Evolutionary conservation across 2,797 vertebrate species (phyloP), one percentile per base, ranked within the genome.

Genomic region (Sebastes itinus): DNA sequence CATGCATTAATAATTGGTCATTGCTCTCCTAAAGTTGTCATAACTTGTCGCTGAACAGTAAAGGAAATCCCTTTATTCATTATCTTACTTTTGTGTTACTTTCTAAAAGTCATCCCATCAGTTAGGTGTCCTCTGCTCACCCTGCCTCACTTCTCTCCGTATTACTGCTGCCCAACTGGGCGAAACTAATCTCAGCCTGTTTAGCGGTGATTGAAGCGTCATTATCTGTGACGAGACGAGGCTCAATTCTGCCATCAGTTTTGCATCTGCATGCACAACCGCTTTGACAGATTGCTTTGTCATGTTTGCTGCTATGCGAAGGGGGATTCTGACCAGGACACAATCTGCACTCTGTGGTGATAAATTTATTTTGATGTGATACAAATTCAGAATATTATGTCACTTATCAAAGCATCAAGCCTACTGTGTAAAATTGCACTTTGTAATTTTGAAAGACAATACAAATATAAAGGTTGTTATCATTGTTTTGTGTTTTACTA

Each of bases 131-230:
- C 27, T 60, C 60, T 55, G 8, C n/a, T 3, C 49, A 63, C 38
- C 38, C 14, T 16, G 25, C 13, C 10, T 59, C 22, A 13, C 11
- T 38, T 66, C 38, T 67, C 35, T 0, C 16, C 5, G 52, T 11
- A 5, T 65, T 38, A 23, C 56, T 58, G 22, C 60, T 60, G 62
- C 61, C 27, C 42, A 60, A 59, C 46, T 10, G 12, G n/a, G 23
- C 12, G 2, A 72, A 77, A 87, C 73, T 59, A 85, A 74, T 84
- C 73, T 59, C 65, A 23, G 59, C 33, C 65, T 46, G 67, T 81
- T 85, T 38, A 72, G 52, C 23, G 5, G 78, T 72, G 74, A 81
- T 60, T 69, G 55, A 54, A 10, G 67, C 65, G 4, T n/a, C 14
- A 58, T 76, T 54, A 70, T 75, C 22, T 79, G 73, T 72, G 73